Base-by-base conservation (phyloP, 2,888 invertebrate genomes). In the Lithophane leautieri region DNA sequence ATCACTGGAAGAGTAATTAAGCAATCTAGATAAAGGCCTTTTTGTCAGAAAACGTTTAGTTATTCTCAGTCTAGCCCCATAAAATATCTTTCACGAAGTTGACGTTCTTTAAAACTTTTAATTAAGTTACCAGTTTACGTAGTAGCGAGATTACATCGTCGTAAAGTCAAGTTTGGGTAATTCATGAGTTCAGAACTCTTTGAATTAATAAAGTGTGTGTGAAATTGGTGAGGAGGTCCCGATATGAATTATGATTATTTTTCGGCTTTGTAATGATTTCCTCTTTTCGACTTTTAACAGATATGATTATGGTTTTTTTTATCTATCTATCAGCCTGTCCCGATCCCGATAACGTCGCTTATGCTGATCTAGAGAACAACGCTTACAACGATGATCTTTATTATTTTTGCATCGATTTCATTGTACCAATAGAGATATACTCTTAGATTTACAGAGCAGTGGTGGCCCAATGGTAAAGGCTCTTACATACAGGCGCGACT, bases 121-220 rank as follows among this genome's bases (percentile, higher is more conserved):
- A 52, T 63, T 44, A 75, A 68, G 83, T 86, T 79, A 63, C 71
- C 61, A 85, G 80, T 77, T 79, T 85, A 73, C 58, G 82, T 72
- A 60, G 79, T 78, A 58, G 56, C 73, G 61, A 67, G 54, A 81
- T 78, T 70, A 74, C 58, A 73, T 66, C 73, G 76, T 88, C 88
- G 87, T 89, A 88, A 90, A 91, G 78, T 89, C 73, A 82, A 88
- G 84, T 86, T 89, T 78, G 77, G 82, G 74, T 81, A 86, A 89
- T 87, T 87, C 83, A 83, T 68, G 84, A 82, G 70, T 84, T 71
- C 76, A 83, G 88, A 87, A 89, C 89, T 86, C 84, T 83, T 79
- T 83, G 70, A 81, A 76, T 77, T 83, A 77, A 79, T 82, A 83
- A 85, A 88, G 81, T 78, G 81, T 79, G 86, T 86, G 87, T 85